These are phyloP conservation scores for Limonius californicus DNA, from an alignment of 1,140 invertebrate species.

Conservation along the genomic window DNA sequence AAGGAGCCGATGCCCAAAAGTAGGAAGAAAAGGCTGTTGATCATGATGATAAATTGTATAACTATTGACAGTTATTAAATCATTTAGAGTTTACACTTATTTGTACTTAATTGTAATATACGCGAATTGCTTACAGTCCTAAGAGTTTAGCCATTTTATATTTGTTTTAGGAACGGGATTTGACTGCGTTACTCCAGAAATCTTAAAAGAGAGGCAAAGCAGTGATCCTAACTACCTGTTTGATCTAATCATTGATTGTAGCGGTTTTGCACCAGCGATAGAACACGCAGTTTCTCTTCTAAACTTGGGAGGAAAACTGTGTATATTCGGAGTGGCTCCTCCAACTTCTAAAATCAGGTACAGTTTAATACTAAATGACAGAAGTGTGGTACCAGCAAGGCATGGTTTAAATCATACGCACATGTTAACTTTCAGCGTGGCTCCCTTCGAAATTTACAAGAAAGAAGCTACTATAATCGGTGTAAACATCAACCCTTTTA, in stretches of 20 bases:
- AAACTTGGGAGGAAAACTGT: slow-evolving; percentile 49
- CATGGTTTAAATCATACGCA: not conserved
- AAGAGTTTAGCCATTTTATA: not conserved
- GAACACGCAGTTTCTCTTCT: slow-evolving; percentile 49
- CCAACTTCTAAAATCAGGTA: slow-evolving; percentile 47
- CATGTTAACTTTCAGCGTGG: slow-evolving; percentile 47
- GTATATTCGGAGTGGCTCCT: slow-evolving; percentile 53
- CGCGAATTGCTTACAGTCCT: not conserved
- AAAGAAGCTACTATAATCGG: slow-evolving; percentile 62
- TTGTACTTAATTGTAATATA: not conserved
- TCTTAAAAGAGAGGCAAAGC: slow-evolving; percentile 48
- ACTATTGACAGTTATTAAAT: no score
- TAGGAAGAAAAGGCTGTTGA: no score
- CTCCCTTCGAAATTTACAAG: slow-evolving; percentile 55
- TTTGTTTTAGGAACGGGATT: slow-evolving; percentile 53
- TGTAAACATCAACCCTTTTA: slow-evolving; percentile 62
- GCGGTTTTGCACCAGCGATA: slow-evolving; percentile 54
- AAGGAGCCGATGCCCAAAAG: no score
- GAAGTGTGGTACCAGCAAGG: no score
- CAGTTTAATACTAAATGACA: no score
- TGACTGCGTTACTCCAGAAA: slow-evolving; percentile 50
- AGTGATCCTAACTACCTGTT: slow-evolving; percentile 40
- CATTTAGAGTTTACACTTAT: no score
- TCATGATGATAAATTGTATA: not conserved
- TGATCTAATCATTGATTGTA: slow-evolving; percentile 62